phyloP scores from a whole-genome alignment of 1,140 invertebrate genomes.

The Drosophila pachea region DNA sequence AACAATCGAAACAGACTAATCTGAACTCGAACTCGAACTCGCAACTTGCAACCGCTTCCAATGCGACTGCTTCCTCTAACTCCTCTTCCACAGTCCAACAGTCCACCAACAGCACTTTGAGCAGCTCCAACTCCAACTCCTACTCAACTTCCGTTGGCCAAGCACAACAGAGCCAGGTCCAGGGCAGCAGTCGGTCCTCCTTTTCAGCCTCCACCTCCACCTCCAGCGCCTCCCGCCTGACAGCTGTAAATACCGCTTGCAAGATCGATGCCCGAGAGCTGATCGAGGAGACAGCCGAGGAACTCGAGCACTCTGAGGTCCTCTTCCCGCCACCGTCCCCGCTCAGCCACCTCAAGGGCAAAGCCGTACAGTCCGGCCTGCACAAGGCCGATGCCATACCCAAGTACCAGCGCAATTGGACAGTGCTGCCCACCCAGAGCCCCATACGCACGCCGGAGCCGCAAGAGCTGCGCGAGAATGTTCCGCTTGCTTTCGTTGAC shows the following conservation, averaged over 20 bases:
- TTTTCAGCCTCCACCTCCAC: constrained; percentile 16
- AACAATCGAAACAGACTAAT: constrained; percentile 36
- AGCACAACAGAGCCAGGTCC: constrained; percentile 18
- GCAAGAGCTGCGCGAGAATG: constrained; percentile 74
- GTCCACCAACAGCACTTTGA: constrained; percentile 40
- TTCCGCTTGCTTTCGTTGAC: constrained; percentile 76
- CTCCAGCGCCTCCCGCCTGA: constrained; percentile 12
- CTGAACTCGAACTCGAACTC: constrained; percentile 33
- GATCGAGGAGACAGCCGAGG: constrained; percentile 70
- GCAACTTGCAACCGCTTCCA: constrained; percentile 50
- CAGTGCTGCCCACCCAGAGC: constrained; percentile 80
- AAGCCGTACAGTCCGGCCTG: constrained; percentile 79
- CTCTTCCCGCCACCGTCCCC: constrained; percentile 76
- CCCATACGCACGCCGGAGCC: constrained; percentile 80
- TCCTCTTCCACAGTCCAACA: constrained; percentile 77
- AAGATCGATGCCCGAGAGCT: constrained; percentile 63
- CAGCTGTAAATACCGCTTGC: constrained; percentile 38
- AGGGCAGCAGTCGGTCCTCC: constrained; percentile 30
- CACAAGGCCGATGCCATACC: constrained; percentile 82
- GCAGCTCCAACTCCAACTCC: constrained; percentile 7
- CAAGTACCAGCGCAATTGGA: constrained; percentile 82
- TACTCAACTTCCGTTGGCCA: constrained; percentile 36
- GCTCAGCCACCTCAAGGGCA: constrained; percentile 74
- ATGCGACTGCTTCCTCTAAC: constrained; percentile 68
- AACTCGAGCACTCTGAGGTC: constrained; percentile 71